Evolutionary conservation across 2,113 vertebrate species (phyloP).

Genomic region (Nematolebias whitei): DNA sequence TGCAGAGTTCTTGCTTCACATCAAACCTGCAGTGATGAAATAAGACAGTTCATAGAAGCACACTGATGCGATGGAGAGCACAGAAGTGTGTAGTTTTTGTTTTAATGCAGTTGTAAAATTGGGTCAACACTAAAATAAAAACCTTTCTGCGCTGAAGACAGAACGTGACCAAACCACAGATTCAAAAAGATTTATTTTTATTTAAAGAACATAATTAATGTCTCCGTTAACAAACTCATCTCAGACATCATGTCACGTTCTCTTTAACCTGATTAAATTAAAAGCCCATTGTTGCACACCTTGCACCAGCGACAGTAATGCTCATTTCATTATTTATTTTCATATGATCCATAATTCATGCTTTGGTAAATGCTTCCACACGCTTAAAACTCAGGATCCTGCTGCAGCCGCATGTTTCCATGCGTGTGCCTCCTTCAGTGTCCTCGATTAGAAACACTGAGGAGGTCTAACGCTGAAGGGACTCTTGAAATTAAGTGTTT

Average conservation of each 20-base stretch:
- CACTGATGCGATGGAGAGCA: not conserved
- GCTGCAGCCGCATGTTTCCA: constrained; percentile 1
- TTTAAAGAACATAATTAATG: not conserved
- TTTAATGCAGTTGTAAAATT: too few relatives aligned
- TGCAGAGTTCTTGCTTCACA: constrained; percentile 21
- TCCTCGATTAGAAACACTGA: constrained; percentile 44
- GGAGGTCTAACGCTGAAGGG: not conserved
- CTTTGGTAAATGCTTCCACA: constrained; percentile 36
- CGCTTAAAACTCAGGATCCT: constrained; percentile 15
- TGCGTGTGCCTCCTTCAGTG: constrained; percentile 32
- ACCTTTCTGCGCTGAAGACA: not conserved
- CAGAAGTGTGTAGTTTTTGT: not conserved
- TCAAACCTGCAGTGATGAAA: constrained; percentile 20
- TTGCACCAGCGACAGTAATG: constrained; percentile 35
- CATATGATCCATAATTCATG: constrained; percentile 67
- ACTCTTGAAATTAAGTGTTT: too few relatives aligned
- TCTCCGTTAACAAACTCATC: not conserved
- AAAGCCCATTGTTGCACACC: too few relatives aligned
- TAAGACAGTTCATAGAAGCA: not conserved
- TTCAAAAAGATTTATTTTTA: not conserved
- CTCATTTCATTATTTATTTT: constrained; percentile 65
- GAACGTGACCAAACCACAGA: not conserved
- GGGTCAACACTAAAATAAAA: too few relatives aligned
- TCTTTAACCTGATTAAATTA: constrained; percentile 4
- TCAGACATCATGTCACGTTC: not conserved